Evolutionary conservation across 2,113 vertebrate species (phyloP).

Genomic region (Ameiurus melas): DNA sequence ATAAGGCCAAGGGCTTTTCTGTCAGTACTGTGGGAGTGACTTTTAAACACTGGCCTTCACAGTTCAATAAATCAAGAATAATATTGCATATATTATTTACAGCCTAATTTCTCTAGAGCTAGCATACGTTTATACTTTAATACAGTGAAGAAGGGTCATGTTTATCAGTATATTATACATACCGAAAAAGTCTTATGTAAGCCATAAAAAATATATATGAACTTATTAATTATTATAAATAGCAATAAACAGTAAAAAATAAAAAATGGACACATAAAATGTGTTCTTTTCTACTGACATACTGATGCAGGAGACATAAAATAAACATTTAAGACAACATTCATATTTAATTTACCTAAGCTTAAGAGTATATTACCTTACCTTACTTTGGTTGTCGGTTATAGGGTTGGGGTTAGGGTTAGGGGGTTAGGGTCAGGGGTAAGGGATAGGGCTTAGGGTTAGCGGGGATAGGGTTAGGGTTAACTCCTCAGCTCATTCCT

Average conservation of each 20-base stretch:
- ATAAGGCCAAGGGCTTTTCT: slow-evolving; percentile 6
- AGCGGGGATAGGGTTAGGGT: no score
- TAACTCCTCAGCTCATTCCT: neutral
- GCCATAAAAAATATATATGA: neutral
- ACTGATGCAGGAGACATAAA: neutral
- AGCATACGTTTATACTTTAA: neutral
- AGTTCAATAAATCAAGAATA: neutral
- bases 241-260: neutral
- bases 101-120: neutral
- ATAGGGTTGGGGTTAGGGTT: neutral
- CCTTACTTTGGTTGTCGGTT: neutral
- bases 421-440: no score
- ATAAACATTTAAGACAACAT: neutral
- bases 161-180: neutral
- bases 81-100: neutral
- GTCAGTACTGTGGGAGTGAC: neutral
- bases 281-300: neutral
- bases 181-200: neutral
- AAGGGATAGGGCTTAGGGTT: no score
- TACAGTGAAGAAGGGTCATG: neutral
- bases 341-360: neutral
- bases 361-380: neutral
- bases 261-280: neutral
- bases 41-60: slow-evolving; percentile 14
- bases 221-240: neutral